Evolutionary conservation across 2,888 invertebrate genomes (phyloP).

Genomic region (Piscicola geometra): DNA sequence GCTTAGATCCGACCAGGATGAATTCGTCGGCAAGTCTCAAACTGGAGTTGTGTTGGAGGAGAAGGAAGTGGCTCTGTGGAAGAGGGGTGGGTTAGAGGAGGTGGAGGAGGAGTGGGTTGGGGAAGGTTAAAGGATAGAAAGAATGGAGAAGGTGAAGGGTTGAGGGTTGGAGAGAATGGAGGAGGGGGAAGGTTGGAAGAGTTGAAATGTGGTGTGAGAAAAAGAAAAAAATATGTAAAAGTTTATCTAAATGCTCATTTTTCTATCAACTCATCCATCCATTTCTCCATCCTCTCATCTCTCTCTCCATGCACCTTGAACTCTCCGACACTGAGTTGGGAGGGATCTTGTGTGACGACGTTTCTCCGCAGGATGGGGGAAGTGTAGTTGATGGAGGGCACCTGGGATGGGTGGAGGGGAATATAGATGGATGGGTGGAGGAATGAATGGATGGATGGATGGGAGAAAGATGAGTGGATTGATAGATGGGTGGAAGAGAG

Average conservation of each 20-base stretch:
- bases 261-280: too few relatives aligned
- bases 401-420: not conserved
- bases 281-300: too few relatives aligned
- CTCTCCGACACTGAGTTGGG: slow-evolving; percentile 40
- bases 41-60: slow-evolving; percentile 45
- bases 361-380: slow-evolving; percentile 41
- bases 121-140: too few relatives aligned
- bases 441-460: too few relatives aligned
- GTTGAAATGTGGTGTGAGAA: not conserved
- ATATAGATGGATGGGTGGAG: too few relatives aligned
- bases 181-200: not conserved
- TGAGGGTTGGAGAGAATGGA: too few relatives aligned
- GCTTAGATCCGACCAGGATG: slow-evolving; percentile 48
- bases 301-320: slow-evolving; percentile 36
- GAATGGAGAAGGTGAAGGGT: too few relatives aligned
- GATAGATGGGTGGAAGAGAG: too few relatives aligned
- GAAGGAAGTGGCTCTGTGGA: slow-evolving; percentile 46
- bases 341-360: slow-evolving; percentile 38
- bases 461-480: too few relatives aligned
- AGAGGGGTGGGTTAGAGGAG: too few relatives aligned
- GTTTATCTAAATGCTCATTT: too few relatives aligned
- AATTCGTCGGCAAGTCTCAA: slow-evolving; percentile 47
- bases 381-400: slow-evolving; percentile 35
- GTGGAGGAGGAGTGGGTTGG: too few relatives aligned
- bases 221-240: not conserved